These are phyloP conservation scores for Drosophila dives DNA, from an alignment of 2,888 invertebrate genomes.

Conservation along the genomic window DNA sequence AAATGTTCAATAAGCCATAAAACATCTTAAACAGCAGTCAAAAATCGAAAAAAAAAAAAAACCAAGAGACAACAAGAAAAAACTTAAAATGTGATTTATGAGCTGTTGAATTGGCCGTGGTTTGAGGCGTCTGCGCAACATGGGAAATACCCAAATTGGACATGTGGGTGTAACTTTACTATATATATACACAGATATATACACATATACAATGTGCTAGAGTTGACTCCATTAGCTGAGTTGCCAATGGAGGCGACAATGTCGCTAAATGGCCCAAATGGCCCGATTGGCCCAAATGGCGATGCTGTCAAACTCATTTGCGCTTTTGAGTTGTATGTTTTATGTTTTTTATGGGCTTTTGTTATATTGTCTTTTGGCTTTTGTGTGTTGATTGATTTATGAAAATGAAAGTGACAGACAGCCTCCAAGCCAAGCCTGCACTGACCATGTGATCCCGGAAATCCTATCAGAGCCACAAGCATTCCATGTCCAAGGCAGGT, in stretches of 20 bases:
- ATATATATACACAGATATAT: neutral
- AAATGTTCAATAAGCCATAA: constrained; percentile 56
- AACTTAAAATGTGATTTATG: constrained; percentile 64
- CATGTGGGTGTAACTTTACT: constrained; percentile 47
- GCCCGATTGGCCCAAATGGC: constrained; percentile 31
- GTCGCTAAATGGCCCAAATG: constrained; percentile 56
- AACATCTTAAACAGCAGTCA: constrained; percentile 52
- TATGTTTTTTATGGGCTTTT: constrained; percentile 23
- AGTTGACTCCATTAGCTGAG: constrained; percentile 46
- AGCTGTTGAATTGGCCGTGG: constrained; percentile 56
- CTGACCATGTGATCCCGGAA: constrained; percentile 66
- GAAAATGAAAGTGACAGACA: constrained; percentile 53
- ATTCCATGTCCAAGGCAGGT: constrained; percentile 33
- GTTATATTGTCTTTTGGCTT: constrained; percentile 30
- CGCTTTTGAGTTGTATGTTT: constrained; percentile 31
- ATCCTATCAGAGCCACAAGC: constrained; percentile 48
- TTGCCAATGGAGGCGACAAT: constrained; percentile 44
- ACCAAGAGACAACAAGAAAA: constrained; percentile 35
- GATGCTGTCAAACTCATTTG: constrained; percentile 47
- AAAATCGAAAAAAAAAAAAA: constrained; percentile 34
- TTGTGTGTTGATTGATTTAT: constrained; percentile 66
- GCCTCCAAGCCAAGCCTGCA: constrained; percentile 30
- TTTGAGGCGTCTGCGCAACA: constrained; percentile 45
- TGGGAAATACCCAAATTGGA: constrained; percentile 51
- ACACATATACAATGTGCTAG: constrained; percentile 21